phyloP scores from a whole-genome alignment of 2,113 vertebrate genomes.

The Apeltes quadracus region DNA sequence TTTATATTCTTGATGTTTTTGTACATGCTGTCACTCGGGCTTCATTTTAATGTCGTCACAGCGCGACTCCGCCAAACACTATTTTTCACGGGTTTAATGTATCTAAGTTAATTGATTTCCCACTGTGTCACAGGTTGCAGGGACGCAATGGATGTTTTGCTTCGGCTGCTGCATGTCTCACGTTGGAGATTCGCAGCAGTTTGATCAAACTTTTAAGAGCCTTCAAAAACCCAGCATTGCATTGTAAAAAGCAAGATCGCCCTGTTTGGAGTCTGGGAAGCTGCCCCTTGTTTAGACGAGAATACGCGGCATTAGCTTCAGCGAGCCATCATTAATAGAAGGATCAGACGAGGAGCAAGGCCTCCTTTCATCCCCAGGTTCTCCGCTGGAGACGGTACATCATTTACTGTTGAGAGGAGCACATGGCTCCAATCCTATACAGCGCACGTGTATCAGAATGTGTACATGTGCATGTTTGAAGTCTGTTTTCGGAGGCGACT shows the following conservation, averaged over 20 bases:
- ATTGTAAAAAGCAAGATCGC: conserved; percentile 56
- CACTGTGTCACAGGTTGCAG: not conserved
- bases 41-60: conserved; percentile 21
- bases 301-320: conserved; percentile 74
- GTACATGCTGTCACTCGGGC: conserved; percentile 32
- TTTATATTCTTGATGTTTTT: conserved; percentile 47
- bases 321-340: conserved; percentile 78
- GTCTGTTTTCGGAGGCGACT: conserved; percentile 82
- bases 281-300: conserved; percentile 75
- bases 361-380: conserved; percentile 78
- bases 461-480: conserved; percentile 81
- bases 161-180: conserved; percentile 15
- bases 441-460: conserved; percentile 72
- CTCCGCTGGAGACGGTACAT: conserved; percentile 80
- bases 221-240: conserved; percentile 34
- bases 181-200: conserved; percentile 13
- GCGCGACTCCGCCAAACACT: conserved; percentile 4
- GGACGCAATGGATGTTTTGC: not conserved
- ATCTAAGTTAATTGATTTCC: conserved; percentile 4
- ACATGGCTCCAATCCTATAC: conserved; percentile 78
- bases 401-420: conserved; percentile 77
- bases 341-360: conserved; percentile 78
- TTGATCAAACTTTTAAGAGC: conserved; percentile 41
- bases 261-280: conserved; percentile 69
- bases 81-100: conserved; percentile 22